Conservation (phyloP, 2,113 vertebrate genomes). For the Naja naja region DNA sequence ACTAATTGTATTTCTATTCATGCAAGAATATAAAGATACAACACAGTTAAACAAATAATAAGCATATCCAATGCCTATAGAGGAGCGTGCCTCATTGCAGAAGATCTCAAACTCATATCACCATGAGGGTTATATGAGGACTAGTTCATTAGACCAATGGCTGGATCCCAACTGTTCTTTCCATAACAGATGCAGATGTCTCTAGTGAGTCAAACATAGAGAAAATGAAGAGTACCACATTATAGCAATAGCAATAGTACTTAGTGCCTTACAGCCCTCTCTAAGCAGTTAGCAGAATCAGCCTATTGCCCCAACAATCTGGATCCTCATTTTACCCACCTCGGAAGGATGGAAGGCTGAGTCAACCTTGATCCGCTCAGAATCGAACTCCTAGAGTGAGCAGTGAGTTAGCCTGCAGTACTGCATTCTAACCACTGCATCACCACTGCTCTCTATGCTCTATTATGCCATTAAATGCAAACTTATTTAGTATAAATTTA, state of each 20-base stretch:
- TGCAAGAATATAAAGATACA: not conserved
- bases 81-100: not conserved
- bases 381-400: too few species aligned
- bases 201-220: not conserved
- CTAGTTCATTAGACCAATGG: not conserved
- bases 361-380: too few species aligned
- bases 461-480: not conserved
- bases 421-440: too few species aligned
- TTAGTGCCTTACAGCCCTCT: too few species aligned
- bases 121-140: not conserved
- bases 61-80: not conserved
- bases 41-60: not conserved
- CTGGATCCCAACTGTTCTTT: not conserved
- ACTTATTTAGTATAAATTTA: not conserved
- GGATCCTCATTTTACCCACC: too few species aligned
- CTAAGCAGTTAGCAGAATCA: too few species aligned
- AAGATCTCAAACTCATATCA: not conserved
- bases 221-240: not conserved
- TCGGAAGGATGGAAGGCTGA: too few species aligned
- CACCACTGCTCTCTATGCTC: too few species aligned
- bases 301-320: too few species aligned
- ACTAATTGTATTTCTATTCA: not conserved
- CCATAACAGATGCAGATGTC: not conserved
- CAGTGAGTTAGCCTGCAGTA: too few species aligned
- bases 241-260: too few species aligned